A percentile compares a stretch with the other conserved stretches of the same genome.
phyloP scores from a whole-genome alignment of 2,797 vertebrate species.

The Adrianichthys oophorus region DNA sequence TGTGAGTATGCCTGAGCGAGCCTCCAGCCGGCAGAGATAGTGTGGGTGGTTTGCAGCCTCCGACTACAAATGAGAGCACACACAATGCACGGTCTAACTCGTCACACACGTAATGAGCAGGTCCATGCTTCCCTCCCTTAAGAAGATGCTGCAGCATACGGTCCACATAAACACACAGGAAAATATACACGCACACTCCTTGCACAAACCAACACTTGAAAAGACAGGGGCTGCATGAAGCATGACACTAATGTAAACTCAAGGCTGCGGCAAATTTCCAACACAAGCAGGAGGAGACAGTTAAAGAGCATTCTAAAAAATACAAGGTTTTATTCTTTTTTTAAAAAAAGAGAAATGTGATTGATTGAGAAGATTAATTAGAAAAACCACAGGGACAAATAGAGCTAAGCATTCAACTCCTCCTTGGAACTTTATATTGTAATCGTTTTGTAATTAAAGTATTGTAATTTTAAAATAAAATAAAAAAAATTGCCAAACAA shows the following conservation, averaged over 20 bases:
- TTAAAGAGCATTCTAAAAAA: not conserved
- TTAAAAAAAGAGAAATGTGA: no score
- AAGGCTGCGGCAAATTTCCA: slow-evolving; percentile 19
- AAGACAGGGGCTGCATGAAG: slow-evolving; percentile 12
- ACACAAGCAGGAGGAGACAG: slow-evolving; percentile 18
- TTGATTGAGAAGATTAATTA: no score
- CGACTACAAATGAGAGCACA: slow-evolving; percentile 69
- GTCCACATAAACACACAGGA: not conserved
- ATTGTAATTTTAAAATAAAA: no score
- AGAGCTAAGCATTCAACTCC: no score
- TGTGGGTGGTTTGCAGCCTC: slow-evolving; percentile 54
- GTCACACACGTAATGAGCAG: slow-evolving; percentile 54
- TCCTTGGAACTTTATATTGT: no score
- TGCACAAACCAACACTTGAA: slow-evolving; percentile 11
- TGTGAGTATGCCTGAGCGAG: slow-evolving; percentile 32
- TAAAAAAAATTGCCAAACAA: no score
- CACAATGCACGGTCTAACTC: slow-evolving; percentile 47
- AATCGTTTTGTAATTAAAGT: no score
- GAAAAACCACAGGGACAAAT: no score
- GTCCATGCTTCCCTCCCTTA: slow-evolving; percentile 30
- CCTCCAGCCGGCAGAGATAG: slow-evolving; percentile 34
- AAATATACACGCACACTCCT: not conserved
- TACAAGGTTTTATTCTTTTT: no score
- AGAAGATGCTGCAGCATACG: slow-evolving; percentile 14
- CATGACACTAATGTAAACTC: slow-evolving; percentile 29